Conservation (phyloP, 2,888 invertebrate species). For the Cryptocheilus praepositus region DNA sequence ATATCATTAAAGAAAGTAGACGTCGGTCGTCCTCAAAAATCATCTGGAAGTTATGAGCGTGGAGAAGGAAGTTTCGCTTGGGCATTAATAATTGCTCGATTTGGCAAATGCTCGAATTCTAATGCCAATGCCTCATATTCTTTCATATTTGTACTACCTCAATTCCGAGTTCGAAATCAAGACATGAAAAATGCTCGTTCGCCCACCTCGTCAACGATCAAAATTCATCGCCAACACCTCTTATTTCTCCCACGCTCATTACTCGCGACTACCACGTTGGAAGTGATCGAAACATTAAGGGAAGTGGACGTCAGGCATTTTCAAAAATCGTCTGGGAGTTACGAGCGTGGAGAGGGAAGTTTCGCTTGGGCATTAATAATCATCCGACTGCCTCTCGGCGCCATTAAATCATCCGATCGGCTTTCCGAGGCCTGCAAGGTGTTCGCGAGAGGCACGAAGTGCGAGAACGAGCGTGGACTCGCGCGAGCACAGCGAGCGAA, state of each 20-base stretch:
- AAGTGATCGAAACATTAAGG: no score
- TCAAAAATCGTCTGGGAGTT: background rate
- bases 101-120: no score
- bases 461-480: conserved; percentile 29
- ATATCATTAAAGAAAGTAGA: no score
- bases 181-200: background rate
- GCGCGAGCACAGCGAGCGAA: conserved; percentile 1
- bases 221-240: no score
- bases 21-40: no score
- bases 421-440: conserved; percentile 15
- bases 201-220: no score
- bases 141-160: no score
- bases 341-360: conserved; percentile 3
- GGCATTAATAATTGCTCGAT: background rate
- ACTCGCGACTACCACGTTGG: no score
- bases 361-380: background rate
- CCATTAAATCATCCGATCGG: conserved; percentile 31
- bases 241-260: no score
- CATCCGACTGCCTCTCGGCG: conserved; percentile 17
- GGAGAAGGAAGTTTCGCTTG: background rate
- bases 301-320: no score
- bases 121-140: no score
- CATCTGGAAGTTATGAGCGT: background rate
- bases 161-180: no score
- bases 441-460: conserved; percentile 32